Base-by-base conservation (phyloP, 1,140 invertebrate species). In the Bombus superbus region DNA sequence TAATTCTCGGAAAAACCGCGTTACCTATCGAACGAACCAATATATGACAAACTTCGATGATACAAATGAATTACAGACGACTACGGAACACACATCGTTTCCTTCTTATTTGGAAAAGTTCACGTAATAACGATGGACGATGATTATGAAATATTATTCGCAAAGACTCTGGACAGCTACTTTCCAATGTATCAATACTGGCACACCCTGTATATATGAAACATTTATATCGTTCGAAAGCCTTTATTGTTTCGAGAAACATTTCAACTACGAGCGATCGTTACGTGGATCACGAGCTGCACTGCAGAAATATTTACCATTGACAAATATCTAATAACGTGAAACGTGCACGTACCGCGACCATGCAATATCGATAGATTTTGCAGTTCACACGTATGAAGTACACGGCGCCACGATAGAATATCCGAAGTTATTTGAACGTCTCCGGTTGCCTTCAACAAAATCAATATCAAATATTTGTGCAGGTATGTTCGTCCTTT, bases 81-180 rank as follows among this genome's bases (percentile, higher is more conserved):
- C 32, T 90, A 84, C 32, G 69, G 85, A 85, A 90, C 85, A 85
- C 80, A 79, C 75, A 64, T 47, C 5, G 87, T 81, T 83, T 72
- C 80, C 85, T 79, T 90, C 84, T 87, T 91, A 87, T 75, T 90
- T 44, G 81, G 71, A 75, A 88, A 85, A 90, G 68, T 83, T 82
- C 66, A 44, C 22, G 42, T 40, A 73, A 79, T 77, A 84, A 82
- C 82, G 11, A 86, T 75, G 47, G 11, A 79, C 8, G 18, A 53
- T 53, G 1, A 40, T 68, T n/a, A 22, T 74, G 82, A 44, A 71
- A 73, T 38, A 6, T 85, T 85, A 86, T 69, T 18, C 59, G 15
- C 3, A 44, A 74, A 68, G 42, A 22, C 25, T 57, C 59, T 42
- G 22, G 8, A 59, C 35, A 64, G 62, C 15, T 77, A 32, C 18